Evolutionary conservation across 1,140 invertebrate species (phyloP).

Genomic region (Neodiprion fabricii): DNA sequence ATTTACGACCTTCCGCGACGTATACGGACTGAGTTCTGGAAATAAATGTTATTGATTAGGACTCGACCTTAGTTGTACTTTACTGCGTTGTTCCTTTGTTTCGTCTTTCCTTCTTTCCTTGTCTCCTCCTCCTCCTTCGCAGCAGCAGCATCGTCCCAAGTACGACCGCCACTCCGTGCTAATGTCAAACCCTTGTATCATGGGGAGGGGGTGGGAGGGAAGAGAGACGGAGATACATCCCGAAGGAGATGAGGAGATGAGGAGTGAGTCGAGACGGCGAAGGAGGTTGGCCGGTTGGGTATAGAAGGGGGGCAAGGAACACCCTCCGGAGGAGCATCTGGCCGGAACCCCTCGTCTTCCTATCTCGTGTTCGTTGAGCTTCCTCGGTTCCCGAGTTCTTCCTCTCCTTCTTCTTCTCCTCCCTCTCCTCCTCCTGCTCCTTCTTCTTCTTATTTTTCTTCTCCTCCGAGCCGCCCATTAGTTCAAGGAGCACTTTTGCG

Average conservation of each 20-base stretch:
- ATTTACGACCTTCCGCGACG: background rate
- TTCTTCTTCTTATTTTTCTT: too few relatives aligned
- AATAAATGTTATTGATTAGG: conserved; percentile 8
- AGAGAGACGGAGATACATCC: background rate
- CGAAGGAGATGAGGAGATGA: background rate
- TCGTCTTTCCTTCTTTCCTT: background rate
- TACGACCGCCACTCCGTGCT: background rate
- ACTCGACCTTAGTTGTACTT: background rate
- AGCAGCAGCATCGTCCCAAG: too few relatives aligned
- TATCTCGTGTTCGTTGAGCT: background rate
- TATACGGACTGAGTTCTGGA: background rate
- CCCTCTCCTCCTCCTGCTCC: too few relatives aligned
- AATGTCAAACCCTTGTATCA: conserved; percentile 4
- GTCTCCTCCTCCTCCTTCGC: background rate
- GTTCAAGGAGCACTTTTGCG: conserved; percentile 5
- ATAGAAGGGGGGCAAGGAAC: background rate
- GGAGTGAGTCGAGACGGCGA: background rate
- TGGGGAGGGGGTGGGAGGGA: background rate
- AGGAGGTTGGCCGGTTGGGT: too few relatives aligned
- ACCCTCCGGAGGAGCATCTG: background rate
- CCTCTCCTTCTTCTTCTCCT: too few relatives aligned
- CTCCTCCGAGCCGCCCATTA: background rate
- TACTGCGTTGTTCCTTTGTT: background rate
- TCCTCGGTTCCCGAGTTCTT: too few relatives aligned
- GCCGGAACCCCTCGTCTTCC: background rate